These are phyloP conservation scores for Lasiommata megera DNA, from an alignment of 2,888 invertebrate species.

Conservation along the genomic window DNA sequence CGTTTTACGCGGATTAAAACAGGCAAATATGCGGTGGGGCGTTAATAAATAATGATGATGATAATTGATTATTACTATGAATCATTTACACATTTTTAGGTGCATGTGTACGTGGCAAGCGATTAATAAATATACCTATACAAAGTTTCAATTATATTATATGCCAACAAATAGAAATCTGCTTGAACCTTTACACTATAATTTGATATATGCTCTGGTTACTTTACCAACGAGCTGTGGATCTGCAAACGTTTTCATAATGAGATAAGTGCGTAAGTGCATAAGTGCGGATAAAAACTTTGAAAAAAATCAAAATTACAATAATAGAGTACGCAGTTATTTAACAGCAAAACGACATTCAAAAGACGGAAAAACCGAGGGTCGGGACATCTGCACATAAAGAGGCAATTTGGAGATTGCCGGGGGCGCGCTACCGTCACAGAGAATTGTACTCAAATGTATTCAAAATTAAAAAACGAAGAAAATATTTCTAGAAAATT, in stretches of 20 bases:
- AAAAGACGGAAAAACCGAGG: slow-evolving; percentile 80
- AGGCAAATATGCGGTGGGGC: no score
- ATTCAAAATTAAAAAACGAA: slow-evolving; percentile 77
- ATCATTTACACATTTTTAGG: no score
- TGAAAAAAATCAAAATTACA: slow-evolving; percentile 68
- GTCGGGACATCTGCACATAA: slow-evolving; percentile 81
- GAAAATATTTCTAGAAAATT: slow-evolving; percentile 74
- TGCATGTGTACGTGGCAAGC: no score
- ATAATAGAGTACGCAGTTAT: slow-evolving; percentile 76
- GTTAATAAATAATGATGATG: no score
- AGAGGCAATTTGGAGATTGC: slow-evolving; percentile 82
- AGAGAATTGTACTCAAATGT: slow-evolving; percentile 78
- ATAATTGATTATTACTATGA: no score
- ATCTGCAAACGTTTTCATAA: neutral
- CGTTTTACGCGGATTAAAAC: no score
- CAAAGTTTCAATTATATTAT: no score
- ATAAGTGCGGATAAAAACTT: neutral
- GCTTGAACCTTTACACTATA: no score
- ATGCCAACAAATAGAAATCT: no score
- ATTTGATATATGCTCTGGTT: no score
- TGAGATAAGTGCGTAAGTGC: neutral
- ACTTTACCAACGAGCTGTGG: no score
- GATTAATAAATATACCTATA: no score
- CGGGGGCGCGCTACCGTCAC: slow-evolving; percentile 75
- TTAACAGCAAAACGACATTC: slow-evolving; percentile 80